A percentile compares a stretch with the other conserved stretches of the same genome.
Evolutionary conservation across 2,888 invertebrate species (phyloP).

Genomic region (Plagiodera versicolora): DNA sequence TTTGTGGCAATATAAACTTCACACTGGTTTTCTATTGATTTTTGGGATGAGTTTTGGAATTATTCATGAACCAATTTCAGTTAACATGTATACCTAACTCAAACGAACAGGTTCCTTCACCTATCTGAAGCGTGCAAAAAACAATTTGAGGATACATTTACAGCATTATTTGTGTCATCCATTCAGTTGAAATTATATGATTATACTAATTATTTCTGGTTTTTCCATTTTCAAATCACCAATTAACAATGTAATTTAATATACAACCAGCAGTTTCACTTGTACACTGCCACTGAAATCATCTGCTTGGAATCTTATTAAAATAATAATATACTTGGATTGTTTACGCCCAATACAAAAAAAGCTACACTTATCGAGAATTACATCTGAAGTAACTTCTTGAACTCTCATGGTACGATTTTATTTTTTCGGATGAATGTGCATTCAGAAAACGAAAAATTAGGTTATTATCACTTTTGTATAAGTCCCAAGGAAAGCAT

Average conservation of each 20-base stretch:
- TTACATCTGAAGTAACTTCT: background rate
- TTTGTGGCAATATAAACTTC: too few species aligned
- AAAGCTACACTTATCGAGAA: background rate
- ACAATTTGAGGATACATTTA: too few species aligned
- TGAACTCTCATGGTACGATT: background rate
- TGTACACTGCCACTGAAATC: background rate
- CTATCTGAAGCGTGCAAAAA: too few species aligned
- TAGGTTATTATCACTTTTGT: too few species aligned
- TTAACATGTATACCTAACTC: too few species aligned
- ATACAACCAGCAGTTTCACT: background rate
- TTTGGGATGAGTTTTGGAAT: too few species aligned
- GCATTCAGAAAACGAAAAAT: too few species aligned
- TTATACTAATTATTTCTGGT: conserved; percentile 14
- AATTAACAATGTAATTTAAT: conserved; percentile 1
- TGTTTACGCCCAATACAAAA: background rate
- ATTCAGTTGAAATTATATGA: conserved; percentile 10
- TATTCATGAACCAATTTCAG: too few species aligned
- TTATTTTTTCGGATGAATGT: too few species aligned
- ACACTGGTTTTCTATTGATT: too few species aligned
- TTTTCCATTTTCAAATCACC: conserved; percentile 13
- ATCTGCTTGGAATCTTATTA: background rate
- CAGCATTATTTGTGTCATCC: background rate
- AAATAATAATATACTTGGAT: background rate
- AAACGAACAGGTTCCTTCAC: too few species aligned
- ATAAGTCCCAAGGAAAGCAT: too few species aligned